phyloP scores from a whole-genome alignment of 2,888 invertebrate genomes.

The Toxonevra muliebris region DNA sequence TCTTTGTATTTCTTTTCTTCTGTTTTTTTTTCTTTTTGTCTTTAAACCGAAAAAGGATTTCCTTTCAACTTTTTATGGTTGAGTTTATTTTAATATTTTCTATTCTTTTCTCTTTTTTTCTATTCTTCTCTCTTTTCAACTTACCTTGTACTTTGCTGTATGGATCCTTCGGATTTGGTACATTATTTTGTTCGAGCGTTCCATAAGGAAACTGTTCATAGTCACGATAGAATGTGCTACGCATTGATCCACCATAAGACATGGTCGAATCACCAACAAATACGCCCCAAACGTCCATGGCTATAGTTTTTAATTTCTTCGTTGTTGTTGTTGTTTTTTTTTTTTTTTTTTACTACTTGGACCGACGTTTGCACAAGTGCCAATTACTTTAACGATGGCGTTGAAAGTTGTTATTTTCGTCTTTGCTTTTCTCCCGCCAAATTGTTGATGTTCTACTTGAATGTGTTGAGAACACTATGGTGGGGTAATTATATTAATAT shows the following conservation, averaged over 20 bases:
- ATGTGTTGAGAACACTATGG: no score
- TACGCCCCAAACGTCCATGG: slow-evolving; percentile 68
- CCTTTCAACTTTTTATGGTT: background rate
- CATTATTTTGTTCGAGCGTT: slow-evolving; percentile 55
- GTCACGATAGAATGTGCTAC: slow-evolving; percentile 66
- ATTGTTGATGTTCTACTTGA: no score
- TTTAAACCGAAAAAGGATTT: background rate
- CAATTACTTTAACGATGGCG: no score
- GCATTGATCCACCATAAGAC: slow-evolving; percentile 66
- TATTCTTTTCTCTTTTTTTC: background rate
- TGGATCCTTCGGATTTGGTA: slow-evolving; percentile 56
- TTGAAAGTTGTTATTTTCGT: no score
- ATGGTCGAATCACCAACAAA: slow-evolving; percentile 68
- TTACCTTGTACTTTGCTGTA: slow-evolving; percentile 64
- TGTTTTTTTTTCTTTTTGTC: slow-evolving; percentile 2
- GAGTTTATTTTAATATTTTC: background rate
- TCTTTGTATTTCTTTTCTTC: background rate
- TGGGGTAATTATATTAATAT: no score
- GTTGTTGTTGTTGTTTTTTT: no score
- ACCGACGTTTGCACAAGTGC: no score
- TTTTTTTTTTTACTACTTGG: no score
- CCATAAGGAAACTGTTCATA: slow-evolving; percentile 67
- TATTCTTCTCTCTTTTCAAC: slow-evolving; percentile 2
- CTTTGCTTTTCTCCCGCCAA: no score
- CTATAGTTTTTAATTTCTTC: slow-evolving; percentile 15